Evolutionary conservation across 1,140 invertebrate species (phyloP), one percentile per base, ranked within the genome.

Genomic region (Cheumatopsyche charites): DNA sequence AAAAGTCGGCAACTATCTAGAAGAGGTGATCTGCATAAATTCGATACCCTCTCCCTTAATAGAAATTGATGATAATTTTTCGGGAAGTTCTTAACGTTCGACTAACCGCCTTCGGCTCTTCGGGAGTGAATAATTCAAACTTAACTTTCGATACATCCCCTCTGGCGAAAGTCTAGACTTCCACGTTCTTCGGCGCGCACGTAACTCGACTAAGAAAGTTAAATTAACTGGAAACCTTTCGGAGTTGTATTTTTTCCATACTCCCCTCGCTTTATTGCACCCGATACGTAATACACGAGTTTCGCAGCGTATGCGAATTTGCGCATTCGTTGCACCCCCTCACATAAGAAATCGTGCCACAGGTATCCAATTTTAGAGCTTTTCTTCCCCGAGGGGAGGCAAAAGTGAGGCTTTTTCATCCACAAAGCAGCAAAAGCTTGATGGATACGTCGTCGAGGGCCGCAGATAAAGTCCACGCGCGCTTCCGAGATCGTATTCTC

Each of bases 171-270:
- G 29, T 36, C 29, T 36, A 36, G 29, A 36, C 29, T 36, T 36
- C 29, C 9, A 36, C 47, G 15, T 9, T 13, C 19, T 52, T 52
- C 47, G n/a, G n/a, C 15, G 47, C 19, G 15, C 47, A 52, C 47
- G 47, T 15, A 52, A 52, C 47, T 52, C 15, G 15, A 19, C 47
- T 15, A 52, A 52, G 47, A 52, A 52, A 52, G 47, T 52, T 52
- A 52, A 52, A 52, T 52, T 52, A 52, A 52, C 47, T 19, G 47
- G 47, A 52, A 52, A 52, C n/a, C 47, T 52, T 52, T 52, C 15
- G 47, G 7, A 1, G 6, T 15, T 6, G 47, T 52, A 17, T 52
- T 52, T 36, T 36, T 36, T 9, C n/a, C n/a, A n/a, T n/a, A n/a
- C 9, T 36, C 9, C 29, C 3, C 9, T 36, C 29, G 29, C 29